Conservation (phyloP, 2,797 vertebrate species). For the Buphagus erythrorhynchus region DNA sequence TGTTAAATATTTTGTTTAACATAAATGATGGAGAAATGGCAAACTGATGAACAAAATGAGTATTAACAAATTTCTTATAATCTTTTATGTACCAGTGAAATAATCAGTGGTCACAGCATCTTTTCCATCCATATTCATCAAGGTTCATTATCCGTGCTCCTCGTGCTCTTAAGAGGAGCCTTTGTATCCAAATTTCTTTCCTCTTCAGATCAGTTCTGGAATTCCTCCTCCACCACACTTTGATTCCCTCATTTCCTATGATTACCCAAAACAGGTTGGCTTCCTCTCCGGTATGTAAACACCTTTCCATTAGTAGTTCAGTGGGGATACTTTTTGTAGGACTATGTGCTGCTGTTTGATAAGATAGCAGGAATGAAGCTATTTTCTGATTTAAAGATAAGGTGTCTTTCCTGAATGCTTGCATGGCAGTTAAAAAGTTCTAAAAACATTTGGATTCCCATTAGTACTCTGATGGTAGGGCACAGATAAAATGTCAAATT, state of each 20-base stretch:
- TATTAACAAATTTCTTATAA: not conserved
- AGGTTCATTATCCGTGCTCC: rapidly evolving
- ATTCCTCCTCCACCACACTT: not conserved
- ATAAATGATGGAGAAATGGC: not conserved
- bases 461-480: constrained; percentile 45
- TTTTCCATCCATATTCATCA: not conserved
- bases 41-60: not conserved
- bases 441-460: constrained; percentile 66
- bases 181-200: not conserved
- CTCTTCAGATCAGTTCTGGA: not conserved
- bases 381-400: constrained; percentile 72
- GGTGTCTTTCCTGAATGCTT: constrained; percentile 24
- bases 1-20: not conserved
- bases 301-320: constrained; percentile 50
- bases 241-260: not conserved
- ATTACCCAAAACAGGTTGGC: not conserved
- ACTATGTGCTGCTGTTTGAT: constrained; percentile 41
- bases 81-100: not conserved
- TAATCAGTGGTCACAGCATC: not conserved
- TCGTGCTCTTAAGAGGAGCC: not conserved
- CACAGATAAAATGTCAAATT: constrained; percentile 65
- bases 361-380: constrained; percentile 62
- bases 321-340: constrained; percentile 30
- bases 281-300: constrained; percentile 44
- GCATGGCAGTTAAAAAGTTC: constrained; percentile 63